Evolutionary conservation across 1,140 invertebrate species (phyloP).

Genomic region (Helicoverpa zea): DNA sequence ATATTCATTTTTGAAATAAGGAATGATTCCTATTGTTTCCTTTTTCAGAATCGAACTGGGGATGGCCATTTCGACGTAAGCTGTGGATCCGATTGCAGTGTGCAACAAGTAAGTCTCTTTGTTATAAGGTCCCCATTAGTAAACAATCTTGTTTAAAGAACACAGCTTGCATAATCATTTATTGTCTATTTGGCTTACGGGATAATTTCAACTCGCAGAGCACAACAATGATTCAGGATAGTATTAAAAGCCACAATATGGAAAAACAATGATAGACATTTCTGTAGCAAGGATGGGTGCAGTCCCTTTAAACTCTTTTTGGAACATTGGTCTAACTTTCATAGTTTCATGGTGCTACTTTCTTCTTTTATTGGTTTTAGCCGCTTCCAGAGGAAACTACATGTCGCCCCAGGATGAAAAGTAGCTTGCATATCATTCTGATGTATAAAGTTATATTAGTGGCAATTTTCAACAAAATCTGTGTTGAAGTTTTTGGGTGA

Average conservation of each 20-base stretch:
- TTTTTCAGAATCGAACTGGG: slow-evolving; percentile 88
- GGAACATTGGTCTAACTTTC: too few relatives aligned
- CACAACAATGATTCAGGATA: background rate
- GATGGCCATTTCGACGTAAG: slow-evolving; percentile 88
- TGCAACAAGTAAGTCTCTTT: slow-evolving; percentile 81
- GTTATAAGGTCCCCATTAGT: background rate
- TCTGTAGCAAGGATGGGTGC: too few relatives aligned
- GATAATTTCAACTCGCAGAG: background rate
- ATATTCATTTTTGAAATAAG: background rate
- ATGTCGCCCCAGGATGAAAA: too few relatives aligned
- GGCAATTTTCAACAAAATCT: too few relatives aligned
- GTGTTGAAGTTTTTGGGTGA: too few relatives aligned
- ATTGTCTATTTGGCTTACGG: slow-evolving; percentile 8
- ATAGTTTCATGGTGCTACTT: too few relatives aligned
- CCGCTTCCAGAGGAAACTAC: too few relatives aligned
- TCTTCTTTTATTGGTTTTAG: too few relatives aligned
- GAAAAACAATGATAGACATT: too few relatives aligned
- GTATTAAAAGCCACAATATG: background rate
- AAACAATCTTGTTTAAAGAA: background rate
- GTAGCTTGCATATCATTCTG: too few relatives aligned
- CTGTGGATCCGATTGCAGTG: slow-evolving; percentile 89
- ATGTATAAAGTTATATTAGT: too few relatives aligned
- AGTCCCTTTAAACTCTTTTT: too few relatives aligned
- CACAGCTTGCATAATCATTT: background rate
- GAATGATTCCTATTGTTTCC: slow-evolving; percentile 50